Percentiles rank a stretch among this genome's conserved stretches.
These are phyloP conservation scores for Novumbra hubbsi DNA, from an alignment of 2,797 vertebrate species.

Conservation along the genomic window DNA sequence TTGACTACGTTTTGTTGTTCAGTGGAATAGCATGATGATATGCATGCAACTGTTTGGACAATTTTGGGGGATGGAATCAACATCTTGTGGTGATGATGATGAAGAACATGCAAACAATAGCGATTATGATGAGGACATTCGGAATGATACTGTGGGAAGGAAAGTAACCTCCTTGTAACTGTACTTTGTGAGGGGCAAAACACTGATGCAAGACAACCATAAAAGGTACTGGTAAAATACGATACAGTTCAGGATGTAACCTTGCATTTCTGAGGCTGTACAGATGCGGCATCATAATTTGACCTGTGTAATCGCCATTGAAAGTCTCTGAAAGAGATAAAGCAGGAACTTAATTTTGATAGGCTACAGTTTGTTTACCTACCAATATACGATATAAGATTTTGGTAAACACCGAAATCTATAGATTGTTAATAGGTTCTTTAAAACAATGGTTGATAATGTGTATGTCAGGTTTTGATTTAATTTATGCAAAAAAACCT, in stretches of 20 bases:
- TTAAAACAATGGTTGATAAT: too few species aligned
- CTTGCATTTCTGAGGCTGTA: neutral
- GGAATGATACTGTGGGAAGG: slow-evolving; percentile 35
- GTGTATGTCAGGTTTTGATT: too few species aligned
- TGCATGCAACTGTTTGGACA: slow-evolving; percentile 43
- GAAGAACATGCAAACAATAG: slow-evolving; percentile 20
- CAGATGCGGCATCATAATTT: neutral
- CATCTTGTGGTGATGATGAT: slow-evolving; percentile 41
- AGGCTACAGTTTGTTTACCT: too few species aligned
- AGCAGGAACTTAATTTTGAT: too few species aligned
- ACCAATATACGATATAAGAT: too few species aligned
- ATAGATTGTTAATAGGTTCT: too few species aligned
- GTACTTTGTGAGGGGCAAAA: slow-evolving; percentile 19
- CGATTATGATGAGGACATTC: slow-evolving; percentile 17
- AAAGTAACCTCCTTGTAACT: slow-evolving; percentile 37
- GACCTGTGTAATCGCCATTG: too few species aligned
- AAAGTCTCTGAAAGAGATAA: too few species aligned
- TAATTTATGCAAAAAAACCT: too few species aligned
- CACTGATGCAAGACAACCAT: slow-evolving; percentile 6
- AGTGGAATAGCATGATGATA: slow-evolving; percentile 59
- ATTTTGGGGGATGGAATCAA: slow-evolving; percentile 39
- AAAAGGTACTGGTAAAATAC: slow-evolving; percentile 2
- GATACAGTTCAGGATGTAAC: slow-evolving; percentile 30
- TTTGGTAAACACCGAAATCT: too few species aligned
- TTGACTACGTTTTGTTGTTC: slow-evolving; percentile 23